Evolutionary conservation across 2,113 vertebrate species (phyloP).

Genomic region (Lophochroa leadbeateri): DNA sequence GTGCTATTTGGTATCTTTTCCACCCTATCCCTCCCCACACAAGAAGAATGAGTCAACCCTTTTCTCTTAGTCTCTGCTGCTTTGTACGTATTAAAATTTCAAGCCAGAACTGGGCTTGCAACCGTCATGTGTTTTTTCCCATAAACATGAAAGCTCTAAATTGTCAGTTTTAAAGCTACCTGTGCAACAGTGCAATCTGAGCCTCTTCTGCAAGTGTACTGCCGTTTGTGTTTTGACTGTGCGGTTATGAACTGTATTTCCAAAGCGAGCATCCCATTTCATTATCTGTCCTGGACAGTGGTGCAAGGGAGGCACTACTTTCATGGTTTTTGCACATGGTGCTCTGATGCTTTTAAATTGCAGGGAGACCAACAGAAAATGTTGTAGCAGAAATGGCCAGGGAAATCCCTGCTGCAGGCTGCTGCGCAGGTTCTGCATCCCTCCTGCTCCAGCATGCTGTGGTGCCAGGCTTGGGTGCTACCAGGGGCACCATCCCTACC

Average conservation of each 20-base stretch:
- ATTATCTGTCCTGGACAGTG: background rate
- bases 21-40: slow-evolving; percentile 25
- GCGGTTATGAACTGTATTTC: background rate
- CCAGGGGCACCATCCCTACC: accelerated
- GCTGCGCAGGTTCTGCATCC: background rate
- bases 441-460: accelerated
- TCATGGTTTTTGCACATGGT: accelerated
- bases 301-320: background rate
- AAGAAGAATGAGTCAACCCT: slow-evolving; percentile 38
- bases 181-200: background rate
- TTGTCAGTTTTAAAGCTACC: background rate
- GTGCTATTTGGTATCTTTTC: slow-evolving; percentile 60
- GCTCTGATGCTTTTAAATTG: background rate
- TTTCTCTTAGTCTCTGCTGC: slow-evolving; percentile 3
- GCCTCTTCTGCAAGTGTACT: background rate
- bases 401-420: background rate
- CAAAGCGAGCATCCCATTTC: background rate
- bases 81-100: background rate
- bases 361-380: background rate
- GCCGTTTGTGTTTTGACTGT: background rate
- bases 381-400: background rate
- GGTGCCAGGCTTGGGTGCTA: background rate
- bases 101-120: background rate
- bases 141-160: background rate
- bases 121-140: accelerated